Evolutionary conservation across 1,140 invertebrate genomes (phyloP), one percentile per base, ranked within the genome.

Genomic region (Thalassaphorura encarpata): DNA sequence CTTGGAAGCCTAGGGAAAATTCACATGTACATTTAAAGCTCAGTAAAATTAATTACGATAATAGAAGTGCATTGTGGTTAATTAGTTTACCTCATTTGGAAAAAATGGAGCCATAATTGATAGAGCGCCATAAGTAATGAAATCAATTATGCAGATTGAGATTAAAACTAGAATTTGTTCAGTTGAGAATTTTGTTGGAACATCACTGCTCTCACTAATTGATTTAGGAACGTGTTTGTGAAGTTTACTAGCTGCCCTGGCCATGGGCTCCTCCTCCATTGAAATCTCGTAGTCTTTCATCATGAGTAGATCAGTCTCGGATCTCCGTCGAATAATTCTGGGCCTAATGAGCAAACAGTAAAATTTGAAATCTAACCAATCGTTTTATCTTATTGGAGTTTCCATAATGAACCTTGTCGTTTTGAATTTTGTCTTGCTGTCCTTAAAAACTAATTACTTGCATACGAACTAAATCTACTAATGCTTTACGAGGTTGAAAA

Each of bases 71-170:
- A n/a, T n/a, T n/a, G n/a, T n/a, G n/a, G n/a, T n/a, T n/a, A n/a
- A 21, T 13, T 50, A 21, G 50, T 26, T 51, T 60, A 76, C 72
- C 70, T 83, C 82, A 58, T 76, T 71, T 1, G 83, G 83, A 69
- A 83, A 86, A 69, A 85, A 85, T 1, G 83, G 83, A 13, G 83
- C 82, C 75, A 86, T 81, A 40, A 86, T 79, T 21, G 81, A 83
- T 81, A 86, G 83, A 6, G 81, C 81, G 56, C 83, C 82, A 68
- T 80, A 84, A 63, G 80, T 80, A 66, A 82, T 79, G 68, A 85
- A 84, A 67, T 84, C 80, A 27, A 81, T 80, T 2, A 80, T 63
- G 0, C 76, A 76, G 18, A 83, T 67, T 26, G 79, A 78, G 2
- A 71, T 69, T 33, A 83, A 69, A 0, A 78, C 77, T 19, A 81